Evolutionary conservation across 2,113 vertebrate species (phyloP), one percentile per base, ranked within the genome.

Genomic region (Macaca fascicularis): DNA sequence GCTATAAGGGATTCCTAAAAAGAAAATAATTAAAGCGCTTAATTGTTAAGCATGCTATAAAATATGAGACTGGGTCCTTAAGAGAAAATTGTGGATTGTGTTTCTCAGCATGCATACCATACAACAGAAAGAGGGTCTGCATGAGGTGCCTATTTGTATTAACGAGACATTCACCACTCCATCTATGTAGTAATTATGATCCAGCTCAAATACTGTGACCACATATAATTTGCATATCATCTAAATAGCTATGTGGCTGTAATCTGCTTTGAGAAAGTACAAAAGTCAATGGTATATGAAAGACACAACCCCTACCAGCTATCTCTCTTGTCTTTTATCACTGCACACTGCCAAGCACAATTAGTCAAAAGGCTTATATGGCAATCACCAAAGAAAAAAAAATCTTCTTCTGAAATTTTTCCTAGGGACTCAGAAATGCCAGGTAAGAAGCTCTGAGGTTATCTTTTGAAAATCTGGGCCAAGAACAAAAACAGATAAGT

Each of bases 221-320:
- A 52, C 86, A 57, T 84, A 80, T 50, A 94, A 93, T 80, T 82
- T 92, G 43, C 74, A 89, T 69, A 75, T 61, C 61, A 57, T 82
- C 27, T 83, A 75, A 80, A 97, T 48, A 96, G 74, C 20, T 83
- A 14, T 57, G 72, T n/a, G n/a, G 50, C 59, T 96, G 4, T 48
- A 48, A 87, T 92, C 55, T 90, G 45, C 61, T 97, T 94, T 87
- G 45, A 86, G 48, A n/a, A 86, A 86, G 23, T 61, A 95, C 32
- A 87, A 94, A 94, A 89, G 20, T 35, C 74, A 94, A n/a, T 59
- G 5, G 14, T 25, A 19, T 67, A 40, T 82, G 70, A 96, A 93
- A 89, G 86, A 89, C 25, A 79, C 11, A 89, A 20, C 1, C 19
- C 23, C 78, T 76, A 35, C 40, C 45, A 64, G 11, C 78, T 50